Percentiles rank a stretch among this genome's conserved stretches.
These are phyloP conservation scores for Ophthalmolycus amberensis DNA, from an alignment of 2,113 vertebrate species.

Conservation along the genomic window DNA sequence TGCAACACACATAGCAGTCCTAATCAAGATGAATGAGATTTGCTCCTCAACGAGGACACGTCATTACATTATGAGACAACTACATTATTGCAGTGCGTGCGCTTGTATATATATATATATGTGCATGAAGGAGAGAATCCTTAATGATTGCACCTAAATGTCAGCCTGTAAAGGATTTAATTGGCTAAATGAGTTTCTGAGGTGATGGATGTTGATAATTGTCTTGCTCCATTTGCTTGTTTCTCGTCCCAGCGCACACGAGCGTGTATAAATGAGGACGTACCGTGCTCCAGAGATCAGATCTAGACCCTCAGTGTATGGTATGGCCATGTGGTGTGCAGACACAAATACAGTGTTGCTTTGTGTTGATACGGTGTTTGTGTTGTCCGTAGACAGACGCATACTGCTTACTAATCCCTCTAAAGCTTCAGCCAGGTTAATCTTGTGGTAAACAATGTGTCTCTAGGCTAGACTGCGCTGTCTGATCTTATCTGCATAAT, in stretches of 20 bases:
- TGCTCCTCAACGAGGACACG: constrained; percentile 43
- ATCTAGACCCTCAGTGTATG: neutral
- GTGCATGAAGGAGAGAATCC: neutral
- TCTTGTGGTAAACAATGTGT: constrained; percentile 62
- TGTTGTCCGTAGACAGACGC: constrained; percentile 33
- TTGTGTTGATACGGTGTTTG: constrained; percentile 13
- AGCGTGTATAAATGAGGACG: constrained; percentile 35
- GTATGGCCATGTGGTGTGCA: neutral
- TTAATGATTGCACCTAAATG: constrained; percentile 63
- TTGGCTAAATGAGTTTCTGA: constrained; percentile 74
- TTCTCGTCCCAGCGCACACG: constrained; percentile 33
- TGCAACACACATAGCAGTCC: neutral
- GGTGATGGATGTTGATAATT: constrained; percentile 78
- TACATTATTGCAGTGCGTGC: constrained; percentile 46
- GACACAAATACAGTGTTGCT: constrained; percentile 9
- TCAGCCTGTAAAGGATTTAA: constrained; percentile 69
- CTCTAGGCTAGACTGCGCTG: constrained; percentile 35
- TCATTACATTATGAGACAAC: constrained; percentile 53
- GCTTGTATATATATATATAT: neutral
- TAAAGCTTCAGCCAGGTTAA: constrained; percentile 59
- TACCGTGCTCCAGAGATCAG: neutral
- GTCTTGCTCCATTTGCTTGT: constrained; percentile 66
- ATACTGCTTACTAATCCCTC: constrained; percentile 47
- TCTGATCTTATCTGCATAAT: constrained; percentile 59
- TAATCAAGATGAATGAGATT: constrained; percentile 66